phyloP scores from a whole-genome alignment of 2,888 invertebrate species.

The Erannis defoliaria region DNA sequence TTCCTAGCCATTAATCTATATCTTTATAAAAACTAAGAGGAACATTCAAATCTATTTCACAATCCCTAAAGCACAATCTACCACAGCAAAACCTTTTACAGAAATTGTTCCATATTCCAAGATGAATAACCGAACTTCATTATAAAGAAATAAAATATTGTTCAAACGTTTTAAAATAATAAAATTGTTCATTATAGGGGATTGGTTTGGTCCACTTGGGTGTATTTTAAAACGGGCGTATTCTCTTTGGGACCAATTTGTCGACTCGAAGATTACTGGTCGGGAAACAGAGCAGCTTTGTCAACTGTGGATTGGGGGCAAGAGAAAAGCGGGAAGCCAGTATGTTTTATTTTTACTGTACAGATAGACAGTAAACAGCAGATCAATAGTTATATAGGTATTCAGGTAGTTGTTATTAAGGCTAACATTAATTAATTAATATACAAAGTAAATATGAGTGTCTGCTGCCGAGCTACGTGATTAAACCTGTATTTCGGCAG shows the following conservation, averaged over 20 bases:
- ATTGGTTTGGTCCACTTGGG: conserved; percentile 27
- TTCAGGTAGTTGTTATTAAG: too few species aligned
- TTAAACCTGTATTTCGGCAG: too few species aligned
- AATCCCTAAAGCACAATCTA: background rate
- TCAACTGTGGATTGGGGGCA: conserved; percentile 11
- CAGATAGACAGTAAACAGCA: too few species aligned
- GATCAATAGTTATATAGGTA: too few species aligned
- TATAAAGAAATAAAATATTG: conserved; percentile 35
- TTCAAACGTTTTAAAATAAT: conserved; percentile 36
- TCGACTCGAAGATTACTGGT: conserved; percentile 39
- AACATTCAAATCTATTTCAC: background rate
- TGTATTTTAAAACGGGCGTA: conserved; percentile 43
- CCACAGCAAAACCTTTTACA: conserved; percentile 29
- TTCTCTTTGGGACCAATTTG: conserved; percentile 54
- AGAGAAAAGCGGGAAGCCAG: conserved; percentile 3
- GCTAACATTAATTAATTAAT: too few species aligned
- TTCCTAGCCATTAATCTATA: too few species aligned
- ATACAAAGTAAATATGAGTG: too few species aligned
- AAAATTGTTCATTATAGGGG: conserved; percentile 35
- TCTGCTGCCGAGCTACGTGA: too few species aligned
- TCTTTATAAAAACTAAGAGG: background rate
- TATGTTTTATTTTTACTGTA: too few species aligned
- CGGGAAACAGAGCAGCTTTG: conserved; percentile 33
- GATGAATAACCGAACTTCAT: conserved; percentile 27
- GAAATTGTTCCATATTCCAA: conserved; percentile 24